These are phyloP conservation scores for Seriola quinqueradiata DNA, from an alignment of 2,113 vertebrate species.

Conservation along the genomic window DNA sequence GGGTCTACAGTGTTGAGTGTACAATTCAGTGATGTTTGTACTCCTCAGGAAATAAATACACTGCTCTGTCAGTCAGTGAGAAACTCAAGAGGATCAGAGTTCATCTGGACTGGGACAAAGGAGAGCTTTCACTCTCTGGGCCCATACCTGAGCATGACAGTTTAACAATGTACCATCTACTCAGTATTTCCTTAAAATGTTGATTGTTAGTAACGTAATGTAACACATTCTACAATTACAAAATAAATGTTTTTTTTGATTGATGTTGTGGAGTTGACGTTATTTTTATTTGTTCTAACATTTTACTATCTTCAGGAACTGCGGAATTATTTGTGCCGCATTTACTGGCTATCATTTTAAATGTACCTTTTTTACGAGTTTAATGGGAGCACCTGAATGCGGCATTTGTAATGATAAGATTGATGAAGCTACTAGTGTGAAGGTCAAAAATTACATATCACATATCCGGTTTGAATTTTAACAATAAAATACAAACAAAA, in stretches of 20 bases:
- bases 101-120: conserved; percentile 31
- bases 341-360: fast-evolving
- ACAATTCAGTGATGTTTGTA: not conserved
- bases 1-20: conserved; percentile 33
- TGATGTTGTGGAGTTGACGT: not conserved
- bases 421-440: not conserved
- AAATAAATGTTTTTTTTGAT: not conserved
- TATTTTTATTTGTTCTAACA: not conserved
- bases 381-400: conserved; percentile 33
- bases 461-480: not conserved
- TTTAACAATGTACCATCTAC: too few species aligned
- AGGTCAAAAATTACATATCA: not conserved
- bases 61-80: not conserved
- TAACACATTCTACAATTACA: too few species aligned
- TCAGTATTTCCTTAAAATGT: too few species aligned
- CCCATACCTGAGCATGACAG: too few species aligned
- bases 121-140: not conserved
- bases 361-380: not conserved
- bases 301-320: not conserved
- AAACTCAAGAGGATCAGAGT: conserved; percentile 37
- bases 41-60: conserved; percentile 3
- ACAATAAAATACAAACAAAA: not conserved
- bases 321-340: not conserved
- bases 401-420: conserved; percentile 34
- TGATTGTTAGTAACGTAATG: too few species aligned